Base-by-base conservation (phyloP, 2,888 invertebrate species). In the Neocrepidodera transversa region DNA sequence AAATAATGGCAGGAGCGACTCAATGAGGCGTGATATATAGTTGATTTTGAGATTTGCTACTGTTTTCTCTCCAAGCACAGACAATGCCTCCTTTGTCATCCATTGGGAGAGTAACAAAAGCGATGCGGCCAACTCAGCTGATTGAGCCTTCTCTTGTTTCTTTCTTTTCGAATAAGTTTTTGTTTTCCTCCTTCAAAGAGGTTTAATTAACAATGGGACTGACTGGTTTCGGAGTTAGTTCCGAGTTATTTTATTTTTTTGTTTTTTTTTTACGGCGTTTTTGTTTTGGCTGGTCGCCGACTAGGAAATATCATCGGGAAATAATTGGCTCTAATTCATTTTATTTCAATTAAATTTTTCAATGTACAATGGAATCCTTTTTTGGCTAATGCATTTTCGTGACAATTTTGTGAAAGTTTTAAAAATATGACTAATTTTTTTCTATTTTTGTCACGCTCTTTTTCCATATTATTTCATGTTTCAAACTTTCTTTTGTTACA, bases 41-140 rank as follows among this genome's bases (percentile, higher is more conserved):
- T 48, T 60, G 56, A 64, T 66, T 58, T 60, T 58, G 48, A 60
- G 58, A 64, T 62, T 66, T 64, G 66, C 64, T 56, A 66, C 64
- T 66, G 63, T 66, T 62, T 65, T 65, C 62, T 58, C 45, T 61
- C 47, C 57, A 47, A 61, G 62, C 59, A 62, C 49, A 66, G 64
- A 66, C 66, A 66, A 66, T 66, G 49, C 54, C 60, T 48, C 64
- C 57, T 66, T 66, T 66, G 64, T 64, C 50, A 55, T 53, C 64
- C 59, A 42, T 53, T 45, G 57, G 55, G 51, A 61, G 57, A 55
- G 53, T 60, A 51, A 62, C 64, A 64, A 64, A 64, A 60, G 66
- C 49, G 52, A 50, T 40, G 59, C 55, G 62, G 55, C 38, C 61
- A 53, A 53, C 60, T 64, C 59, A 32, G 60, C 58, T 62, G 62